phyloP scores from a whole-genome alignment of 2,797 vertebrate genomes.

The Steatocranus sp. region DNA sequence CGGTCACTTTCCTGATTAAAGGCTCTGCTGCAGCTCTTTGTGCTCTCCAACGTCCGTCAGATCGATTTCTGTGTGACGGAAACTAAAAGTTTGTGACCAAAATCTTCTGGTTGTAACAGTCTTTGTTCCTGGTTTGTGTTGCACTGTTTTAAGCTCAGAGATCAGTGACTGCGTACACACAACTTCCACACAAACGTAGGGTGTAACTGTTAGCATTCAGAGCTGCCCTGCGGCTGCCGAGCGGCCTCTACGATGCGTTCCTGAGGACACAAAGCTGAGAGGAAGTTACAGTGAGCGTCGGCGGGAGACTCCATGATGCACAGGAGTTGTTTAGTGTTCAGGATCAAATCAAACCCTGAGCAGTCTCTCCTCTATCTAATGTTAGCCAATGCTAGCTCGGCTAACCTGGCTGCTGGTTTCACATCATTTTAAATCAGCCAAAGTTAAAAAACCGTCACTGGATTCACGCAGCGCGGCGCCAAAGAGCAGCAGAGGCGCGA shows the following conservation, averaged over 20 bases:
- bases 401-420: background rate
- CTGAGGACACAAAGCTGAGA: background rate
- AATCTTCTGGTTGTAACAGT: background rate
- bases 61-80: background rate
- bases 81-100: background rate
- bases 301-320: background rate
- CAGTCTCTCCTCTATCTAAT: background rate
- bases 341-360: background rate
- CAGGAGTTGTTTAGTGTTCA: background rate
- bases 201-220: background rate
- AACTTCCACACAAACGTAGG: background rate
- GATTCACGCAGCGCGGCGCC: background rate
- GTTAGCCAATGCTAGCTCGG: background rate
- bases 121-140: background rate
- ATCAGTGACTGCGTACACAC: rapidly evolving
- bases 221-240: background rate
- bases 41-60: background rate
- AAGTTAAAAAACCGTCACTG: background rate
- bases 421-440: background rate
- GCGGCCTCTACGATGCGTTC: background rate
- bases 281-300: background rate
- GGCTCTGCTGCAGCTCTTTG: background rate
- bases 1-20: background rate
- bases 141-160: background rate
- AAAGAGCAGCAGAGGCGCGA: background rate